Percentiles rank a stretch among this genome's conserved stretches.
Evolutionary conservation across 1,140 invertebrate species (phyloP).

Genomic region (Dinoponera quadriceps): DNA sequence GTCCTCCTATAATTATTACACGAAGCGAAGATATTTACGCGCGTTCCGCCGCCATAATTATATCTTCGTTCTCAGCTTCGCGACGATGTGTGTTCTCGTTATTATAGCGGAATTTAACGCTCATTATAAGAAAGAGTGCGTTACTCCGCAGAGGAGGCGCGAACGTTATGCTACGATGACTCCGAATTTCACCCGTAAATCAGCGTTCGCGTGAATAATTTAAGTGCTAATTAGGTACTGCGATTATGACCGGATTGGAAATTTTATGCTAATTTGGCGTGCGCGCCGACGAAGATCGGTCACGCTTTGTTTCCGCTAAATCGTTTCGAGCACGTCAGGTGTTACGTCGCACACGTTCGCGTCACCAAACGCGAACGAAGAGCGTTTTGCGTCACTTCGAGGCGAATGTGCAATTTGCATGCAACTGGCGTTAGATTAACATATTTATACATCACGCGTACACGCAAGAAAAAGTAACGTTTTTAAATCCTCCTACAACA

Average conservation of each 20-base stretch:
- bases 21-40: no score
- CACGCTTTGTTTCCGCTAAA: neutral
- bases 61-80: no score
- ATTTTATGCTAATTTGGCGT: neutral
- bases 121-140: neutral
- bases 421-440: neutral
- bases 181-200: neutral
- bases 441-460: neutral
- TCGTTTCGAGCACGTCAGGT: neutral
- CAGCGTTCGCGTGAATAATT: neutral
- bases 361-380: neutral
- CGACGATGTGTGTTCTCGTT: neutral
- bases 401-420: neutral
- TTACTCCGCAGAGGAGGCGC: neutral
- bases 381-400: neutral
- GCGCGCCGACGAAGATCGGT: neutral
- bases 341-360: neutral
- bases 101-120: neutral
- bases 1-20: no score
- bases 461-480: no score
- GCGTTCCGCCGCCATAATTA: no score
- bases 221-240: neutral
- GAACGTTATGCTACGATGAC: neutral
- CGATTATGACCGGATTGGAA: neutral
- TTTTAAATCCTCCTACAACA: no score